A percentile compares a stretch with the other conserved stretches of the same genome.
phyloP scores from a whole-genome alignment of 2,797 vertebrate genomes.

The Chaetophractus vellerosus region DNA sequence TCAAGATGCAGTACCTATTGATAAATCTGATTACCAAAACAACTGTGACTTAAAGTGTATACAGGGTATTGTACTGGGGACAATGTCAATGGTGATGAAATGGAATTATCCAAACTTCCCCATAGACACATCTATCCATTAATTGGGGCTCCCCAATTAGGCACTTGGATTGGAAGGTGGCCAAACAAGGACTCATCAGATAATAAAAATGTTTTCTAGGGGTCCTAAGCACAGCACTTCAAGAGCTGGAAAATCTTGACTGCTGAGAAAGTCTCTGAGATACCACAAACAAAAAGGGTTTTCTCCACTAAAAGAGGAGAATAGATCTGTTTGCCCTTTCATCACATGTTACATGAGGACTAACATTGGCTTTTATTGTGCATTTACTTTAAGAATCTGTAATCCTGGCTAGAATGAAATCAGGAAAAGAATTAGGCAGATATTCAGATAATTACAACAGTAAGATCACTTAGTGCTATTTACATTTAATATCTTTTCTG shows the following conservation, averaged over 20 bases:
- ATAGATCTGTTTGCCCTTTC: background rate
- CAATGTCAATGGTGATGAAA: background rate
- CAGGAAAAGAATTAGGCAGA: conserved; percentile 44
- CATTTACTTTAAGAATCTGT: conserved; percentile 46
- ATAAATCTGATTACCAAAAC: conserved; percentile 52
- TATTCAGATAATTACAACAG: conserved; percentile 43
- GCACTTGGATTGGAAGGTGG: background rate
- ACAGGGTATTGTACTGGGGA: background rate
- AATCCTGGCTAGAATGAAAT: conserved; percentile 29
- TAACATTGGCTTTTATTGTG: background rate
- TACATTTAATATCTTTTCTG: conserved; percentile 38
- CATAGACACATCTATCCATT: background rate
- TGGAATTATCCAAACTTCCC: background rate
- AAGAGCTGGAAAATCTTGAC: background rate
- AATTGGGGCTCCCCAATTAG: background rate
- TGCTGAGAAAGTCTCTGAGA: background rate
- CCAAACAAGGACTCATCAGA: background rate
- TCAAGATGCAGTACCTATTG: background rate
- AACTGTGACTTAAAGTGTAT: background rate
- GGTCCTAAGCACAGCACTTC: background rate
- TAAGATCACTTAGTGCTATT: conserved; percentile 39
- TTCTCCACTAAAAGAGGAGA: background rate
- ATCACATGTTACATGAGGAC: background rate
- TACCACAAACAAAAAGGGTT: background rate
- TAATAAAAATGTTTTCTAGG: background rate